Evolutionary conservation across 2,113 vertebrate genomes (phyloP), one percentile per base, ranked within the genome.

Genomic region (Odontophorus gujanensis): DNA sequence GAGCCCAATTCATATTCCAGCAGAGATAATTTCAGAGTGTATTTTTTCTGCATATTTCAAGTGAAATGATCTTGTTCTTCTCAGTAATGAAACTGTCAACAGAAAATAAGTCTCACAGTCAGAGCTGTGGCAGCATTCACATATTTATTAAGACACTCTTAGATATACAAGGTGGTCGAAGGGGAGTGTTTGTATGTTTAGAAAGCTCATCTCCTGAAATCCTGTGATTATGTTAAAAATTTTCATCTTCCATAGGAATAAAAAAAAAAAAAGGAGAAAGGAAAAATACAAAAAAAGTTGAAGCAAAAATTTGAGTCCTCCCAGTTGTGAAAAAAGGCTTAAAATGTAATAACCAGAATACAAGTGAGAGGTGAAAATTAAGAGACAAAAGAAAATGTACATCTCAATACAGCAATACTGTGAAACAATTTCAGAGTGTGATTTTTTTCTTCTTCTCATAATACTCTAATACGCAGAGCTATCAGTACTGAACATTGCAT

Each of bases 21-120:
- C 38, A 66, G 26, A 76, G 21, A 84, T 6, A 20, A 65, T 71
- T 84, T 90, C 42, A 63, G 34, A 34, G 28, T 55, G 30, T 32
- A 32, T 57, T 32, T 30, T 68, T 36, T 9, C 51, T 17, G 26
- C 17, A 2, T 22, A 71, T 42, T 90, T 83, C 47, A 82, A 69
- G 17, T 40, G 34, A 79, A 95, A 95, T 73, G 88, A 79, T 79
- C 47, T 74, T 92, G 15, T 62, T 82, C 28, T 87, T 66, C 32
- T 71, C 53, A 65, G 53, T 72, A 92, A 89, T 69, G 40, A 95
- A 87, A 82, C 6, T 82, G 24, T 69, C 75, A 87, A 51, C 17
- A 78, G 40, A 91, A 17, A 81, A 13, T n/a, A 86, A 81, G 30
- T 48, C 65, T 88, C 63, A 75, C 26, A 90, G 58, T 62, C 36